phyloP scores from a whole-genome alignment of 2,113 vertebrate species.

The Pseudonaja textilis region DNA sequence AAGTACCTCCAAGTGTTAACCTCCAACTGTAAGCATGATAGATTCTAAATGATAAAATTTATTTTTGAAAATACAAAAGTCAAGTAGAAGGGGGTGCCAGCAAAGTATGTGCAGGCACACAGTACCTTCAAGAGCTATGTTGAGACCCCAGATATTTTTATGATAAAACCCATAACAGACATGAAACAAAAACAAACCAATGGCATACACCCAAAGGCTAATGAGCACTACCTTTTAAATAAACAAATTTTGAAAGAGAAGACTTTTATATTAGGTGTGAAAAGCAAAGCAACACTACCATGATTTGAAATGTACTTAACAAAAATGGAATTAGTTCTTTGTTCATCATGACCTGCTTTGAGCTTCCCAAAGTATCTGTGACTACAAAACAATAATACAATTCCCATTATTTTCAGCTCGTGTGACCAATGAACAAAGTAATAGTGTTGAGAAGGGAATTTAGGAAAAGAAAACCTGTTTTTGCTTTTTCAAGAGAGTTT shows the following conservation, averaged over 20 bases:
- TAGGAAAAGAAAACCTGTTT: neutral
- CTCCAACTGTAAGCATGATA: neutral
- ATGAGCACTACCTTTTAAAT: neutral
- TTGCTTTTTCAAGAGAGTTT: neutral
- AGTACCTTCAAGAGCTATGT: neutral
- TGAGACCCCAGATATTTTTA: neutral
- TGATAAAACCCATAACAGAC: neutral
- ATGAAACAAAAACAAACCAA: neutral
- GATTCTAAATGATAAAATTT: neutral
- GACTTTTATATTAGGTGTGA: neutral
- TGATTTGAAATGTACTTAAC: neutral
- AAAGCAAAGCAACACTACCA: neutral
- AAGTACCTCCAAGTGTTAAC: neutral
- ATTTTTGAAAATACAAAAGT: neutral
- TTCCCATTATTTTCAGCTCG: neutral
- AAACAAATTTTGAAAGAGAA: neutral
- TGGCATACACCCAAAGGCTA: neutral
- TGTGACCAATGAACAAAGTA: neutral
- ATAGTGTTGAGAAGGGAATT: neutral
- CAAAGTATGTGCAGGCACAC: neutral
- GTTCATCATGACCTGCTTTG: neutral
- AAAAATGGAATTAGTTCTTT: neutral
- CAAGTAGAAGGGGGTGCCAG: neutral
- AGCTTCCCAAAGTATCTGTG: neutral
- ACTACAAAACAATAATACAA: neutral